phyloP scores from a whole-genome alignment of 2,888 invertebrate species.

The Lampropteryx suffumata region DNA sequence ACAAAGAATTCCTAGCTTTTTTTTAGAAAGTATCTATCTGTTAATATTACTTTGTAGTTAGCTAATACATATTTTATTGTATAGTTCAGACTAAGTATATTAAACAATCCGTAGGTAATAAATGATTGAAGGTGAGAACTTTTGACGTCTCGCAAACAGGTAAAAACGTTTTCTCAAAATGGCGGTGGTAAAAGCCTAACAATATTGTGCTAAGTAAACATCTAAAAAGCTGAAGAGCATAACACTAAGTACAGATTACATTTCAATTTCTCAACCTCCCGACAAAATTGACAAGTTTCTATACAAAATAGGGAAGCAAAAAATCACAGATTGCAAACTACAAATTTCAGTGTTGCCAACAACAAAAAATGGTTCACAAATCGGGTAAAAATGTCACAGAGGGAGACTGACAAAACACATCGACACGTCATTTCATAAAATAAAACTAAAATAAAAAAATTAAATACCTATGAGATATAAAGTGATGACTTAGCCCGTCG shows the following conservation, averaged over 20 bases:
- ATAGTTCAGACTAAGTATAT: too few relatives aligned
- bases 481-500: slow-evolving; percentile 72
- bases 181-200: slow-evolving; percentile 50
- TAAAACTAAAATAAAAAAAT: slow-evolving; percentile 72
- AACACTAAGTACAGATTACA: slow-evolving; percentile 63
- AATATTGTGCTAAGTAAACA: slow-evolving; percentile 62
- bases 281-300: slow-evolving; percentile 52
- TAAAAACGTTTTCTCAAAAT: background rate
- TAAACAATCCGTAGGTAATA: too few relatives aligned
- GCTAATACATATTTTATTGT: too few relatives aligned
- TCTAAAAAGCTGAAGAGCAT: slow-evolving; percentile 49
- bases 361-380: slow-evolving; percentile 33
- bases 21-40: too few relatives aligned
- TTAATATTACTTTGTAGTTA: too few relatives aligned
- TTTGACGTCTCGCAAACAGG: too few relatives aligned
- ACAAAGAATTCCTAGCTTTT: too few relatives aligned
- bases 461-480: slow-evolving; percentile 81
- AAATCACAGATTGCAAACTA: slow-evolving; percentile 56
- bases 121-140: too few relatives aligned
- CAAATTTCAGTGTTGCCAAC: slow-evolving; percentile 50
- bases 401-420: slow-evolving; percentile 60
- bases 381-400: slow-evolving; percentile 48
- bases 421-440: slow-evolving; percentile 74
- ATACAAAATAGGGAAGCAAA: slow-evolving; percentile 47
- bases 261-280: slow-evolving; percentile 55